Base-by-base conservation (phyloP, 2,888 invertebrate species). In the Pristionchus japonicus region DNA sequence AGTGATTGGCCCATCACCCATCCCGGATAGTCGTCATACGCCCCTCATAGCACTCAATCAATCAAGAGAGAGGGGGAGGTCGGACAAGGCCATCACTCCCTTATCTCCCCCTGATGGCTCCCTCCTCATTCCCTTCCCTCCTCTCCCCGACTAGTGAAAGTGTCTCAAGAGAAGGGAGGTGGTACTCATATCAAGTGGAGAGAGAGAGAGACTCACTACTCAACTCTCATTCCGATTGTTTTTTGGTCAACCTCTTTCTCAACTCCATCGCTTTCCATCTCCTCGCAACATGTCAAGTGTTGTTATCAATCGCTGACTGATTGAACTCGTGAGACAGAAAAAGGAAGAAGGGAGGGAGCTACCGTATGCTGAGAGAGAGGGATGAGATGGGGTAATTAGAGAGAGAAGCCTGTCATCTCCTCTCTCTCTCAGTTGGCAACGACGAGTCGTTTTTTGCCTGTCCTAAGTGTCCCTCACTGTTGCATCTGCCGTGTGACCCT, bases 31-130 rank as follows among this genome's bases (percentile, higher is more conserved):
- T 34, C 31, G 86, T 86, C 86, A 86, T 57, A 86, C 86, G 86
- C 86, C 86, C 86, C 86, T 86, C 86, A 86, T 86, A 86, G 64
- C 86, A 86, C 49, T 86, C 86, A 86, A 86, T 86, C 86, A 86
- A 86, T 86, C 86, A 86, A 23, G n/a, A 40, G 47, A 57, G 37
- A n/a, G 43, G 37, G n/a, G 57, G 6, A 40, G 77, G 49, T 31
- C 82, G 49, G 49, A 83, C 86, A 86, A 86, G 86, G 86, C 49
- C 86, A 86, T 86, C 86, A 57, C 70, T 64, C 86, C 47, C 86
- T 49, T 64, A 85, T 85, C 85, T 47, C 61, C 17, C 15, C 47
- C 49, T 83, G 43, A 27, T 47, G n/a, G 6, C 7, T 23, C 83
- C 20, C 37, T 27, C 31, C 52, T 52, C 52, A 52, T 43, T 49